Base-by-base conservation (phyloP, 1,140 invertebrate species). In the Meloidogyne hapla region DNA sequence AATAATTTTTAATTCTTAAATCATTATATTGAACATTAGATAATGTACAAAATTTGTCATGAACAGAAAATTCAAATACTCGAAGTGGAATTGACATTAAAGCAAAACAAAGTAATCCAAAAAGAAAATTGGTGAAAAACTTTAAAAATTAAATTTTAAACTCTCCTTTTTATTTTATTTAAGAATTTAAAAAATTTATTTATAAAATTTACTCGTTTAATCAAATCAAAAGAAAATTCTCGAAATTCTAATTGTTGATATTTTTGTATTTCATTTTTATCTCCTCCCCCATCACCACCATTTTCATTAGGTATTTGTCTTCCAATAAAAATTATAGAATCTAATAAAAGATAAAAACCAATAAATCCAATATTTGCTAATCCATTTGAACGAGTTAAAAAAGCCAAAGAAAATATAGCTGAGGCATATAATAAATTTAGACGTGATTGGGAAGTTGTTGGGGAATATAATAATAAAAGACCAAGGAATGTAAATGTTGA, bases 381-480 rank as follows among this genome's bases (percentile, higher is more conserved):
- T 6, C 81, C 81, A 63, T 83, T 83, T 15, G 82, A 80, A 18
- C 81, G 67, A 42, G 81, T 84, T 23, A 82, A 67, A 66, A 83
- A 84, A 21, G 82, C 80, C 42, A 83, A 80, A 15, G 81, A 80
- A 33, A 83, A 81, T 15, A 81, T 74, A 21, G 68, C 63, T 3
- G 82, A 48, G 65, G 82, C 65, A 65, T 77, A 26, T n/a, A 79
- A n/a, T 25, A 67, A 56, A 40, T 74, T 42, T 5, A 73, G 42
- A 28, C 71, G 69, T 25, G 63, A 33, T 18, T 21, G 56, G 23
- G 70, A 61, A n/a, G 69, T 42, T 56, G 48, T n/a, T 6, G 48
- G 48, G 2, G 62, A 40, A 48, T 78, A 67, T 26, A 81, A 61
- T 25, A 79, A 66, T 15, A 72, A 15, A n/a, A 83, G 38, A 2